Percentiles rank a stretch among this genome's conserved stretches.
These are phyloP conservation scores for Zosterops lateralis DNA, from an alignment of 2,113 vertebrate genomes.

Conservation along the genomic window DNA sequence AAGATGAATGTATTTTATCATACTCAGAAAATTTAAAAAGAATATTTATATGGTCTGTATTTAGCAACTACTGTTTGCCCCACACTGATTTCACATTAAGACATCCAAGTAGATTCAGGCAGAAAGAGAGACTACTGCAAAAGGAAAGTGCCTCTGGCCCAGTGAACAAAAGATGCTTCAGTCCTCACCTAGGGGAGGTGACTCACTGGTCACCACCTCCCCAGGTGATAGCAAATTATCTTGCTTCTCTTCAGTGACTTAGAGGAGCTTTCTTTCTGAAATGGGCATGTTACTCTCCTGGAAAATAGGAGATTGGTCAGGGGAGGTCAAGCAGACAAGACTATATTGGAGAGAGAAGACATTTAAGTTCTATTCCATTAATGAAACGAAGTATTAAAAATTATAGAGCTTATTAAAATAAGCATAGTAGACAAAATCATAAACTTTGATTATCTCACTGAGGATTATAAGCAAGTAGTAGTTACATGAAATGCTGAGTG, in stretches of 20 bases:
- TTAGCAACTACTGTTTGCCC: background rate
- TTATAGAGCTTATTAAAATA: background rate
- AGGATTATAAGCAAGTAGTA: background rate
- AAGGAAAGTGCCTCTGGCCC: slow-evolving; percentile 5
- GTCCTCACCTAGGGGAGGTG: slow-evolving; percentile 54
- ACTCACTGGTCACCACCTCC: slow-evolving; percentile 47
- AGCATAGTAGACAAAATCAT: background rate
- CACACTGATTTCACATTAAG: background rate
- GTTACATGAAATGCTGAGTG: background rate
- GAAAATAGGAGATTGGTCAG: background rate
- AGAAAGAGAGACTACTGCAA: background rate
- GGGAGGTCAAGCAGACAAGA: background rate
- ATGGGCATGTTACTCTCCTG: background rate
- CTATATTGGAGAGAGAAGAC: background rate
- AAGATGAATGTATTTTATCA: background rate
- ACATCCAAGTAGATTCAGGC: background rate
- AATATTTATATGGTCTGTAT: background rate
- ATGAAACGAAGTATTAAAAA: background rate
- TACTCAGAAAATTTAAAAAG: background rate
- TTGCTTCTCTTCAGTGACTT: background rate
- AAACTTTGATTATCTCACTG: background rate
- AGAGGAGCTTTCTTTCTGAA: background rate
- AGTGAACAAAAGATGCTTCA: slow-evolving; percentile 35
- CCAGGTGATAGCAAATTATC: slow-evolving; percentile 26
- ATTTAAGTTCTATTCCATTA: background rate